Conservation (phyloP, 2,797 vertebrate genomes). For the Periophthalmus magnuspinnatus region DNA sequence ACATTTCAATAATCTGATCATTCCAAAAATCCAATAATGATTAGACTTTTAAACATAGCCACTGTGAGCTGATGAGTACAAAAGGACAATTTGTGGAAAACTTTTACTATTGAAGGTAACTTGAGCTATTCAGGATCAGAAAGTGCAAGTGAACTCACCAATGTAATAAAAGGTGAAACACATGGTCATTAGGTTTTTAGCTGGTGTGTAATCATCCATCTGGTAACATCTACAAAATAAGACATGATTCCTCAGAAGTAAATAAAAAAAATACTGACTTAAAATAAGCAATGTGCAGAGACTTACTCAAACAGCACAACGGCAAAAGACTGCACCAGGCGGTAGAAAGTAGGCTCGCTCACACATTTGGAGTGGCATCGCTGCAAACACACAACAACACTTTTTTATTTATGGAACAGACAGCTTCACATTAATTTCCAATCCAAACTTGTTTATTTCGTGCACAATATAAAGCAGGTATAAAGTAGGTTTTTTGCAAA, state of each 20-base stretch:
- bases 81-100: not conserved
- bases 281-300: not conserved
- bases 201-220: constrained; percentile 96
- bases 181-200: constrained; percentile 99
- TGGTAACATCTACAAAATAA: constrained; percentile 86
- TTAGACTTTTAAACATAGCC: too few species aligned
- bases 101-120: not conserved
- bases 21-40: too few species aligned
- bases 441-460: not conserved
- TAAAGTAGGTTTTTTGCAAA: constrained; percentile 53
- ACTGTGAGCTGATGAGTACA: not conserved
- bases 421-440: not conserved
- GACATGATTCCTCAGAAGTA: constrained; percentile 4
- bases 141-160: constrained; percentile 75
- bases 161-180: constrained; percentile 96
- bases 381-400: constrained; percentile 69
- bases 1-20: too few species aligned
- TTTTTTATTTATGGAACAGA: not conserved
- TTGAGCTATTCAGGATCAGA: not conserved
- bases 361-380: constrained; percentile 97
- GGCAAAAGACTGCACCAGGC: constrained; percentile 96
- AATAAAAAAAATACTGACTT: not conserved
- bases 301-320: constrained; percentile 98
- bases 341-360: constrained; percentile 94
- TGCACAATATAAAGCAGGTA: not conserved